A percentile compares a stretch with the other conserved stretches of the same genome.
phyloP scores from a whole-genome alignment of 2,888 invertebrate species.

The Congeria kusceri region DNA sequence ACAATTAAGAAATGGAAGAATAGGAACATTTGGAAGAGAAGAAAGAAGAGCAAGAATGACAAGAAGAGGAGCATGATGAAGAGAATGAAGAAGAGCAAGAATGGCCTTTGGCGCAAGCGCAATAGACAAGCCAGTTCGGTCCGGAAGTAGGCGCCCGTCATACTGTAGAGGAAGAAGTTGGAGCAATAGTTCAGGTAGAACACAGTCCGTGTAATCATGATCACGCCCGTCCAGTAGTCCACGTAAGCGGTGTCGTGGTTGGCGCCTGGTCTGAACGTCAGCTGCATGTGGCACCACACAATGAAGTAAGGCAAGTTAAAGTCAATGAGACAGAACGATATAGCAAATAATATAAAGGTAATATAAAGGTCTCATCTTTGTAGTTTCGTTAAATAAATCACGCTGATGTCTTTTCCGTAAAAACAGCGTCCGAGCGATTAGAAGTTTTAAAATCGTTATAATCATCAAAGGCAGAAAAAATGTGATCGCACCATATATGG shows the following conservation, averaged over 20 bases:
- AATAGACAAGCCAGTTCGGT: conserved; percentile 68
- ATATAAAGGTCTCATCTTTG: conserved; percentile 79
- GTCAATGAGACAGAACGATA: conserved; percentile 82
- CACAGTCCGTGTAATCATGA: conserved; percentile 76
- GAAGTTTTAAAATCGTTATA: conserved; percentile 75
- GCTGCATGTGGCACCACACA: conserved; percentile 69
- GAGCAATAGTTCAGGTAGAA: conserved; percentile 82
- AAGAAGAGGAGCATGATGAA: too few relatives aligned
- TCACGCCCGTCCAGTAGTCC: conserved; percentile 67
- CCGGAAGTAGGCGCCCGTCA: conserved; percentile 81
- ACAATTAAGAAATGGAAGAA: too few relatives aligned
- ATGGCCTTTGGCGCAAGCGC: background rate
- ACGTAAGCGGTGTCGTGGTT: conserved; percentile 4
- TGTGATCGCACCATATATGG: conserved; percentile 72
- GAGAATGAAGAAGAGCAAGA: too few relatives aligned
- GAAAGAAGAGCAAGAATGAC: too few relatives aligned
- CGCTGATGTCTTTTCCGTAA: conserved; percentile 61
- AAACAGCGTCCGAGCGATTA: conserved; percentile 73
- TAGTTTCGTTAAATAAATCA: conserved; percentile 72
- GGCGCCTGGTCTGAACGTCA: too few relatives aligned
- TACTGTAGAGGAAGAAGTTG: conserved; percentile 82
- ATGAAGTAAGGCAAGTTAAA: conserved; percentile 82
- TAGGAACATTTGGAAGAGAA: too few relatives aligned
- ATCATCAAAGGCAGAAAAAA: conserved; percentile 77
- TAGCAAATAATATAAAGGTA: conserved; percentile 79